Evolutionary conservation across 2,888 invertebrate genomes (phyloP), one percentile per base, ranked within the genome.

Genomic region (Lydus trimaculatus): DNA sequence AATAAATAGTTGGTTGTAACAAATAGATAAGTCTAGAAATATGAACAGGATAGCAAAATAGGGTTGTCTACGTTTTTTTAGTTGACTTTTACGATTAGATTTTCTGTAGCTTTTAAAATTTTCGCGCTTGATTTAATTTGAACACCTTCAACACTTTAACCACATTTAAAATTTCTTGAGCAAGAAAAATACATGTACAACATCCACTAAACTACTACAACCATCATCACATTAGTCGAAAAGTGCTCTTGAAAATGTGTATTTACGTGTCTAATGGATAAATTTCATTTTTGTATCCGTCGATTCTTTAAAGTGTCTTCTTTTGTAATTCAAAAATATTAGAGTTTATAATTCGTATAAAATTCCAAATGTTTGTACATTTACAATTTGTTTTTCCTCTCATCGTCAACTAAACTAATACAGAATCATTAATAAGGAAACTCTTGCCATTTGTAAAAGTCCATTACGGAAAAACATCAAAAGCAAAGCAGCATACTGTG

Each of bases 71-170:
- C 39, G 11, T 64, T 63, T 67, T 67, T 67, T 59, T 61, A 25
- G 68, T 68, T 20, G 56, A 64, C 61, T 64, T 67, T 64, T 67
- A 58, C 67, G 67, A 64, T 58, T 67, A 64, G 56, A 67, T 67
- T 67, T 63, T 58, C 39, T 36, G 58, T 60, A 58, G 63, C 66
- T 69, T 66, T 69, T 64, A 67, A 67, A 66, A 70, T 64, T 64
- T 70, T 67, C 59, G 61, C 64, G 61, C 64, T 66, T 67, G 66
- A 70, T 66, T 70, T 70, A 64, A 58, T 70, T 66, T 25, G 56
- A 69, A 69, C 63, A 66, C 58, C 48, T 48, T 48, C 36, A 13
- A 20, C 60, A 33, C 33, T 36, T 20, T 2, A 48, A 48, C 48
- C 20, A 48, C 48, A 48, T 48, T 20, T 48, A 48, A 23, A 48